phyloP scores from a whole-genome alignment of 1,140 invertebrate genomes.

The Lasioglossum albipes region DNA sequence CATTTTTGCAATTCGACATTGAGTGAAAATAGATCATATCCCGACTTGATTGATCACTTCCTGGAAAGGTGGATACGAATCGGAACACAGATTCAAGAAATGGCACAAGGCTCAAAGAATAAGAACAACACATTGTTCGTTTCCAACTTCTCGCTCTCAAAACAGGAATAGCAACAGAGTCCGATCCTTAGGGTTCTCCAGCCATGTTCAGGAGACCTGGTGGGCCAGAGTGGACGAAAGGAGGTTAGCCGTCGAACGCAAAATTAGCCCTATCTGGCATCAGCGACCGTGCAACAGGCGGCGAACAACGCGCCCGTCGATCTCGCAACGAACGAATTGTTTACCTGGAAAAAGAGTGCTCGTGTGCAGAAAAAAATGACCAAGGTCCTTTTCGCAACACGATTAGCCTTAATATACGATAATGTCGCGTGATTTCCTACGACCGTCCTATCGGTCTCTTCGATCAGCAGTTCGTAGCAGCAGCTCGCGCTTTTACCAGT shows the following conservation, averaged over 20 bases:
- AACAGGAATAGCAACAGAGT: too few species aligned
- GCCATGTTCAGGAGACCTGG: too few species aligned
- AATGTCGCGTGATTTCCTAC: conserved; percentile 9
- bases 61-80: too few species aligned
- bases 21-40: too few species aligned
- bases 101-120: too few species aligned
- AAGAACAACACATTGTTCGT: too few species aligned
- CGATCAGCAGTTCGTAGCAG: neutral
- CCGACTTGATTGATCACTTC: too few species aligned
- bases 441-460: neutral
- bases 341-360: conserved; percentile 5
- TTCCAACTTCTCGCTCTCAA: too few species aligned
- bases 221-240: conserved; percentile 11
- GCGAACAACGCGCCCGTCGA: neutral
- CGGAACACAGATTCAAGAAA: too few species aligned
- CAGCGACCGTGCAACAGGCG: conserved; percentile 35
- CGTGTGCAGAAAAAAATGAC: neutral
- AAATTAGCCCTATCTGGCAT: conserved; percentile 36
- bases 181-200: too few species aligned
- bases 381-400: neutral
- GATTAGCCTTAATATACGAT: neutral
- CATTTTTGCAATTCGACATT: too few species aligned
- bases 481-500: neutral
- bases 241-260: neutral
- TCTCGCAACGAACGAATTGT: conserved; percentile 6